These are phyloP conservation scores for Uloborus plumipes DNA, from an alignment of 2,888 invertebrate species.

Conservation along the genomic window DNA sequence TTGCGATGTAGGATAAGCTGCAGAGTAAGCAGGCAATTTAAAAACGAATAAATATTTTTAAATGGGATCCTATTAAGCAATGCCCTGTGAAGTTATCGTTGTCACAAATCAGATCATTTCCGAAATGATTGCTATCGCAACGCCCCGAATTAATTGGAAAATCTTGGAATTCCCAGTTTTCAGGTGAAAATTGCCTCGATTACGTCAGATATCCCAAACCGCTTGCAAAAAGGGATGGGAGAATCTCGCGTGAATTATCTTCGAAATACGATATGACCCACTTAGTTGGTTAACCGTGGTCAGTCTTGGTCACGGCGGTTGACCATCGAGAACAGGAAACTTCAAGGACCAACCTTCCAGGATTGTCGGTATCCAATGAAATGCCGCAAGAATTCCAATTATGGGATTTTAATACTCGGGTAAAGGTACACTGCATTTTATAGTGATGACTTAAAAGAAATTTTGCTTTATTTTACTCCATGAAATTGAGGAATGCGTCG, in stretches of 20 bases:
- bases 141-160: too few relatives aligned
- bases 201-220: too few relatives aligned
- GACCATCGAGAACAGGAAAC: slow-evolving; percentile 56
- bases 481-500: slow-evolving; percentile 11
- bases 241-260: slow-evolving; percentile 24
- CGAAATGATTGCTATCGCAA: too few relatives aligned
- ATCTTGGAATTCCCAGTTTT: too few relatives aligned
- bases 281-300: slow-evolving; percentile 47
- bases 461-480: slow-evolving; percentile 13
- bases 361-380: slow-evolving; percentile 17
- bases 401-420: slow-evolving; percentile 20
- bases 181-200: too few relatives aligned
- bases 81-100: too few relatives aligned
- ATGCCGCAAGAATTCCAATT: slow-evolving; percentile 24
- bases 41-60: too few relatives aligned
- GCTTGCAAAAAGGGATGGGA: too few relatives aligned
- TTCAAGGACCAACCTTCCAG: slow-evolving; percentile 14
- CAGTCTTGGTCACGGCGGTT: slow-evolving; percentile 37
- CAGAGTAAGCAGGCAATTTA: too few relatives aligned
- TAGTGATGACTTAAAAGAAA: slow-evolving; percentile 3
- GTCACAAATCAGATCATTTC: too few relatives aligned
- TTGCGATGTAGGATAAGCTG: too few relatives aligned
- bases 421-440: slow-evolving; percentile 24
- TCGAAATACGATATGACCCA: slow-evolving; percentile 35
- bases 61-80: too few relatives aligned